A percentile compares a stretch with the other conserved stretches of the same genome.
Conservation (phyloP, 2,797 vertebrate species). For the Phalloptychus januarius region DNA sequence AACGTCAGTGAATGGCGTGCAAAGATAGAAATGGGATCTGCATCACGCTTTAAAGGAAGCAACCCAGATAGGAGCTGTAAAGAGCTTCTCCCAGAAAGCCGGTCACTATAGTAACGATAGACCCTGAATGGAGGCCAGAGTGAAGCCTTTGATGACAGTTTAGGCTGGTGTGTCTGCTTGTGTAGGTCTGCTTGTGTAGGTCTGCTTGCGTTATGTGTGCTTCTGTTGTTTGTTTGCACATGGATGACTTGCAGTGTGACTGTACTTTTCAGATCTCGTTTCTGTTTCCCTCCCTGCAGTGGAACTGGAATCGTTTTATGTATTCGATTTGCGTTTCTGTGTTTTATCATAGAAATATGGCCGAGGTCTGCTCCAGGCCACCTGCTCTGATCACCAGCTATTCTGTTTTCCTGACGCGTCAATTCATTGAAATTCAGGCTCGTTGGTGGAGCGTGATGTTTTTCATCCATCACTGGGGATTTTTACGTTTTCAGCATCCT, state of each 20-base stretch:
- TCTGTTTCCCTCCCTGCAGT: conserved; percentile 11
- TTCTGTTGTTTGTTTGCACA: conserved; percentile 45
- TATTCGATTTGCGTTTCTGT: conserved; percentile 55
- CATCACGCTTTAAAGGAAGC: conserved; percentile 65
- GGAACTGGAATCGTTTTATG: conserved; percentile 34
- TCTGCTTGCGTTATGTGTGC: conserved; percentile 41
- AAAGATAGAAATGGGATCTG: conserved; percentile 72
- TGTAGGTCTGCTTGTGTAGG: conserved; percentile 45
- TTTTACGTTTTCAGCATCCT: not conserved
- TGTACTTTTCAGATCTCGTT: conserved; percentile 4
- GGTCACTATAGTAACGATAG: conserved; percentile 77
- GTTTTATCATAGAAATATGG: conserved; percentile 53
- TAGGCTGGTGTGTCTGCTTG: conserved; percentile 47
- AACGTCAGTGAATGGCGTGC: conserved; percentile 64
- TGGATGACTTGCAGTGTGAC: conserved; percentile 40
- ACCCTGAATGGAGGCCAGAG: conserved; percentile 71
- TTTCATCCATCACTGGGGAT: not conserved
- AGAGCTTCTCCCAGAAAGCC: conserved; percentile 68
- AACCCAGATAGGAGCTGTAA: conserved; percentile 64
- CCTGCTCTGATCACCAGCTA: conserved; percentile 74
- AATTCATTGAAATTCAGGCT: conserved; percentile 45
- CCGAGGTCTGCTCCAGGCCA: conserved; percentile 56
- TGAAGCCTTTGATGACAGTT: conserved; percentile 72
- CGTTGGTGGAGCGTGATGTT: conserved; percentile 10
- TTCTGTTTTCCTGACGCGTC: conserved; percentile 17